These are phyloP conservation scores for Erythrocercus mccallii DNA, from an alignment of 2,113 vertebrate genomes.

Conservation along the genomic window DNA sequence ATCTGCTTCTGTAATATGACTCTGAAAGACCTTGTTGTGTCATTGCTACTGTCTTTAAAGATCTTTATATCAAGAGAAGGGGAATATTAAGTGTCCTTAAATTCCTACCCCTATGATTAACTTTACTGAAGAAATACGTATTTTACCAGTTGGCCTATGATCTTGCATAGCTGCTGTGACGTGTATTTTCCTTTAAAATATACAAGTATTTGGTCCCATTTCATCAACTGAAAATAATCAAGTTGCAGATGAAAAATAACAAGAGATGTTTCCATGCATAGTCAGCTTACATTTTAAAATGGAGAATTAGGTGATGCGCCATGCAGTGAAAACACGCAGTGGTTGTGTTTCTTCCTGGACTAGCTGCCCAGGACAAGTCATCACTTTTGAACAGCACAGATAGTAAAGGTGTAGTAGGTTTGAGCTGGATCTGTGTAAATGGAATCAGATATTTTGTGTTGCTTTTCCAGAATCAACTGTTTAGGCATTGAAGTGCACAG, in stretches of 20 bases:
- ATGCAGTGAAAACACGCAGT: neutral
- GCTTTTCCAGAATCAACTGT: neutral
- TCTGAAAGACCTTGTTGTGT: neutral
- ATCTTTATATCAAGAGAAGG: neutral
- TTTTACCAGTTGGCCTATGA: neutral
- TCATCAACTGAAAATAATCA: neutral
- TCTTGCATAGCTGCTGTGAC: neutral
- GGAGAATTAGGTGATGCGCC: neutral
- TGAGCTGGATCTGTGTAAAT: neutral
- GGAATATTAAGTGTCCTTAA: neutral
- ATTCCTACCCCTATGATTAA: neutral
- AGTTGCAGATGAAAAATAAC: neutral
- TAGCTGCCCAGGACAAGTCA: neutral
- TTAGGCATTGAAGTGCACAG: rapidly evolving
- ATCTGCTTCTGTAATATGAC: neutral
- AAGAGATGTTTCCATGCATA: neutral
- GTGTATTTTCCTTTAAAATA: neutral
- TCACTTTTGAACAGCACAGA: neutral
- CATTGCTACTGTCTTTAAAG: neutral
- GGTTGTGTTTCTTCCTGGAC: neutral
- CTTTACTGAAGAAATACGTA: neutral
- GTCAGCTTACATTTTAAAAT: neutral
- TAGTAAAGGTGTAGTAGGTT: neutral
- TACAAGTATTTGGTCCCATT: neutral
- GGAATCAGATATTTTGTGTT: neutral